Evolutionary conservation across 2,797 vertebrate species (phyloP), one percentile per base, ranked within the genome.

Genomic region (Xiphorhynchus erythropygius): DNA sequence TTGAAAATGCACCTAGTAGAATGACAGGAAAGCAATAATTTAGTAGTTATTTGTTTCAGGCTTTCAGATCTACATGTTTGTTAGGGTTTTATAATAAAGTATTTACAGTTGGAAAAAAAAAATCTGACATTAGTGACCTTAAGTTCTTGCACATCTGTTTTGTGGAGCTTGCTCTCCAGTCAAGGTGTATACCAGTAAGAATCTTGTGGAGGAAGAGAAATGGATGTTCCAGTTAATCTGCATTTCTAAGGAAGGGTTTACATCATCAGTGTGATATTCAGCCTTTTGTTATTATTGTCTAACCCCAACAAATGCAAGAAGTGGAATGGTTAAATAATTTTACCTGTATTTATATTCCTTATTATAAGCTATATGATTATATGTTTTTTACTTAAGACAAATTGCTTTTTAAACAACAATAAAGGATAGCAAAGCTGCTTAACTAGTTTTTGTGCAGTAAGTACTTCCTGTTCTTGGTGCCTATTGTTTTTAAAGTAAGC

Each of bases 401-500:
- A 85, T 90, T 84, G 60, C 75, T 84, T 83, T 79, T 87, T 67
- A 77, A 79, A n/a, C 25, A 92, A 11, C 24, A 70, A 17, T 18
- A 65, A 86, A 79, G 21, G 63, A 25, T 4, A 41, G 9, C 5
- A 44, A 86, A 95, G 73, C 81, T 57, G 50, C 41, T 88, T 55
- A 39, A 46, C 50, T 78, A 59, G 65, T 44, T 90, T 88, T 84
- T 91, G 23, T 83, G 32, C 39, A 49, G 19, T 79, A 77, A 91
- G 59, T 22, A 18, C 82, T 94, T 94, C 89, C 87, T 84, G 65
- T 39, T 88, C 35, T 88, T 23, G 0, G 7, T 73, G 63, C 47
- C 27, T 75, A 4, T 91, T 93, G 41, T 92, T 96, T 91, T 77
- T 77, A 62, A 91, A 85, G 42, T 49, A 77, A 94, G 60, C 92